Percentiles rank a stretch among this genome's conserved stretches.
phyloP scores from a whole-genome alignment of 2,113 vertebrate genomes.

The Casuarius casuarius region DNA sequence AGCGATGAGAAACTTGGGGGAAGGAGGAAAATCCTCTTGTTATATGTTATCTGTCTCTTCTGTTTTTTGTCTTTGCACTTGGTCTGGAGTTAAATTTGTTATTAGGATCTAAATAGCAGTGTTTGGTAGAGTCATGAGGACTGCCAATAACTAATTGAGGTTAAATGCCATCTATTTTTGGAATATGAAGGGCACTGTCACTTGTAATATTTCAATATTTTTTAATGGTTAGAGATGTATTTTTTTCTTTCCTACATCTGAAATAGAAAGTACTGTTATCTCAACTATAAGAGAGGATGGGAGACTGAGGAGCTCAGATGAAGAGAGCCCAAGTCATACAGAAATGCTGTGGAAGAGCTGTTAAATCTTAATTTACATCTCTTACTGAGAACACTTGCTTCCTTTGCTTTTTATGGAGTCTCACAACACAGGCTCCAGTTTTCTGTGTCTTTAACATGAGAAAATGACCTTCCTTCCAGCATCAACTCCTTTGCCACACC shows the following conservation, averaged over 20 bases:
- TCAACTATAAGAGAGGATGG: not conserved
- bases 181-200: not conserved
- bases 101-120: slow-evolving; percentile 33
- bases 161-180: slow-evolving; percentile 54
- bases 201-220: not conserved
- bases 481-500: not conserved
- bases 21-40: not conserved
- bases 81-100: slow-evolving; percentile 27
- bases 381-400: not conserved
- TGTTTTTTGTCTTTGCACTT: not conserved
- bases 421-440: not conserved
- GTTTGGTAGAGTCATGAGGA: slow-evolving; percentile 25
- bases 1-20: not conserved
- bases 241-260: not conserved
- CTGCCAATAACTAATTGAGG: slow-evolving; percentile 48
- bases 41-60: not conserved
- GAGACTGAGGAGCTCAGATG: fast-evolving
- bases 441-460: not conserved
- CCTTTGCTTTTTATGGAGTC: not conserved
- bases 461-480: not conserved
- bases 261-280: not conserved
- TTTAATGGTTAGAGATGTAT: not conserved
- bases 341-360: not conserved
- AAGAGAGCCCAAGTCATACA: not conserved
- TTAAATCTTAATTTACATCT: not conserved